Evolutionary conservation across 2,888 invertebrate species (phyloP).

Genomic region (Dryobotodes eremita): DNA sequence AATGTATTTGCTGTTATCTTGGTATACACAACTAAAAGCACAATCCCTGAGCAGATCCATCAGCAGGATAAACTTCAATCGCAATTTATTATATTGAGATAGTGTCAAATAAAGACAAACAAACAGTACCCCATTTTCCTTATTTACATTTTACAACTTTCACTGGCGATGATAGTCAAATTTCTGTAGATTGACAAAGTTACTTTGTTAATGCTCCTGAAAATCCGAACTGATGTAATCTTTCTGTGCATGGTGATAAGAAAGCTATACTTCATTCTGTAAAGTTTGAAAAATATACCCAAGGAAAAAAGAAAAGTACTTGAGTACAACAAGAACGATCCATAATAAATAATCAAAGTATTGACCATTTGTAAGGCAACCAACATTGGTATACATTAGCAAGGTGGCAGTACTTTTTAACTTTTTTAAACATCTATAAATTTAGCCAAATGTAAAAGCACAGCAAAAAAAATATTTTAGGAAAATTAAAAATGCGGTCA

Average conservation of each 20-base stretch:
- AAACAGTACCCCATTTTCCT: conserved; percentile 32
- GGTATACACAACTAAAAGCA: conserved; percentile 10
- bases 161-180: conserved; percentile 6
- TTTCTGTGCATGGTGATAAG: not conserved
- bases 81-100: conserved; percentile 28
- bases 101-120: conserved; percentile 25
- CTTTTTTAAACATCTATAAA: no score
- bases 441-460: no score
- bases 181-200: conserved; percentile 9
- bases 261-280: not conserved
- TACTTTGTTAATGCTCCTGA: conserved; percentile 1
- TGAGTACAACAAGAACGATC: no score
- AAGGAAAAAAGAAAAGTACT: not conserved
- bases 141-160: conserved; percentile 40
- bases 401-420: no score
- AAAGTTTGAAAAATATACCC: not conserved
- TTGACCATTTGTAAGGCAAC: not conserved
- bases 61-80: conserved; percentile 45
- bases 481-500: no score
- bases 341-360: conserved; percentile 7
- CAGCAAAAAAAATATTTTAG: no score
- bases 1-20: not conserved
- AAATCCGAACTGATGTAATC: conserved; percentile 1
- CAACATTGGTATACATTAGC: conserved; percentile 7
- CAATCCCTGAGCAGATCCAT: conserved; percentile 10